Evolutionary conservation across 2,888 invertebrate genomes (phyloP), one percentile per base, ranked within the genome.

Genomic region (Harpalus rubripes): DNA sequence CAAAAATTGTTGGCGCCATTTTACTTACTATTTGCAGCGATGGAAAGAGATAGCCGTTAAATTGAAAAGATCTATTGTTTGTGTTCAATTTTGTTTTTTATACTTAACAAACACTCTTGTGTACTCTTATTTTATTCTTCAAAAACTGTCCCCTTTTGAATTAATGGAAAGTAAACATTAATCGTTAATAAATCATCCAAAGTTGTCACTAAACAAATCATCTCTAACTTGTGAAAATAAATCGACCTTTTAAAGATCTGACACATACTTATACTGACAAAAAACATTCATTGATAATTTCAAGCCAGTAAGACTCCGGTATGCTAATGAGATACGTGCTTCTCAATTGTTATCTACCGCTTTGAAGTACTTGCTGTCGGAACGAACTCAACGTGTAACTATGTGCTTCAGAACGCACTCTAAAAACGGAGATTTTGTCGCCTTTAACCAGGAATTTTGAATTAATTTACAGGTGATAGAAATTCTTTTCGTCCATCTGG

Each of bases 301-400:
- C 80, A 63, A 39, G 61, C 63, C n/a, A 63, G 80, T 63, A 63
- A 80, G 32, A 18, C 44, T 61, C 80, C 63, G 58, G 80, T 80
- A 80, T 80, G 80, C 80, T 80, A 80, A 80, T 80, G 44, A 80
- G 72, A 18, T 16, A 74, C 72, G 72, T 74, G 72, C 39, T 80
- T 80, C 44, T 63, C 80, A 80, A 80, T 80, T 80, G 80, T 80
- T 80, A 80, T 80, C 80, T 63, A 44, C 80, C 63, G 63, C 80
- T 63, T 63, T 44, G 41, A 80, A 68, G 72, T 15, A 15, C 72
- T 44, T 8, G 32, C 44, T 39, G 18, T 63, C 63, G n/a, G 63
- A 63, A 80, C 63, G 63, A 39, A 44, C 16, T 16, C 15, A 16
- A 74, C 72, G 72, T 74, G 72, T 44, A 10, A 44, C 41, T 74